These are phyloP conservation scores for Mormyrus lacerda DNA, from an alignment of 2,113 vertebrate genomes.

Conservation along the genomic window DNA sequence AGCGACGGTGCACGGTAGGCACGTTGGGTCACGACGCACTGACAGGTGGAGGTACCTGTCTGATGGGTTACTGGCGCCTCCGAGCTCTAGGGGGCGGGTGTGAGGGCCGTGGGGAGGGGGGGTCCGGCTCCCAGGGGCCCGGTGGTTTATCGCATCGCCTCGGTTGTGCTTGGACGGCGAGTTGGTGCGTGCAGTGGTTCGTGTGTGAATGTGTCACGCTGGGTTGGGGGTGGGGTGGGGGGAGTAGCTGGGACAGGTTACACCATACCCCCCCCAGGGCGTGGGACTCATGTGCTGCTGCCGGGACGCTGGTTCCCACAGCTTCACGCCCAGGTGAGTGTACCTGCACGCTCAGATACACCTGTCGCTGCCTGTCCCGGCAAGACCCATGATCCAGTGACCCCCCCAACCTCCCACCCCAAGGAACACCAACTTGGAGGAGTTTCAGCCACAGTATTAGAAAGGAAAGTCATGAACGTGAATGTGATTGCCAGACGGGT, in stretches of 20 bases:
- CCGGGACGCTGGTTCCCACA: constrained; percentile 60
- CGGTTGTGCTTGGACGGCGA: neutral
- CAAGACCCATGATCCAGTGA: constrained; percentile 36
- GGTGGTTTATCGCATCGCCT: neutral
- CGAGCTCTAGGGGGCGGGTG: neutral
- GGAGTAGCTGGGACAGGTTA: constrained; percentile 55
- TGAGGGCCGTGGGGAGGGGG: neutral
- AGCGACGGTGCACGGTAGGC: neutral
- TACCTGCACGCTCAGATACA: constrained; percentile 57
- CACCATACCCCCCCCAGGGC: constrained; percentile 60
- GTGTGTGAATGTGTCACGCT: constrained; percentile 10
- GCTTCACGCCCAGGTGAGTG: constrained; percentile 54
- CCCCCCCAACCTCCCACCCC: neutral
- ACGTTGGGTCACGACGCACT: neutral
- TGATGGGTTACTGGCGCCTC: neutral
- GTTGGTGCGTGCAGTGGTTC: neutral
- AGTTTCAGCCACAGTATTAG: constrained; percentile 49
- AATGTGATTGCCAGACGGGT: constrained; percentile 35
- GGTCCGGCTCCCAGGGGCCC: neutral
- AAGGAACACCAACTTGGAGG: constrained; percentile 43
- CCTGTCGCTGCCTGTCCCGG: constrained; percentile 61
- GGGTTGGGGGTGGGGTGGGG: neutral
- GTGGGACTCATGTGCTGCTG: constrained; percentile 65
- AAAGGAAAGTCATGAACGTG: constrained; percentile 37
- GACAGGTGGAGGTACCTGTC: constrained; percentile 11